Evolutionary conservation across 2,113 vertebrate genomes (phyloP).

Genomic region (Oryzias melastigma): DNA sequence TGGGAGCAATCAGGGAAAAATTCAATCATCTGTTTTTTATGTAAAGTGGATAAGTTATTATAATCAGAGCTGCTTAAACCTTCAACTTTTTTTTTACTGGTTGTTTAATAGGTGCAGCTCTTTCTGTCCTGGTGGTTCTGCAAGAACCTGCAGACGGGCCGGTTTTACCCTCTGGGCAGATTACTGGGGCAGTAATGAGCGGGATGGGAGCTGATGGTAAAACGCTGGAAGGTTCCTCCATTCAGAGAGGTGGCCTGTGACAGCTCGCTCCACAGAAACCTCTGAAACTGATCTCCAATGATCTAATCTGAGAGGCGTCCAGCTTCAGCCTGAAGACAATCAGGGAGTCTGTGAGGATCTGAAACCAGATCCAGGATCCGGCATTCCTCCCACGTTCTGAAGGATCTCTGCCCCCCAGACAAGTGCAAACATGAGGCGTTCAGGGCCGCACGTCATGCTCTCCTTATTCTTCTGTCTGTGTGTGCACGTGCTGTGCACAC

Average conservation of each 20-base stretch:
- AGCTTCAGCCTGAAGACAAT: too few species aligned
- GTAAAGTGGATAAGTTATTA: constrained; percentile 53
- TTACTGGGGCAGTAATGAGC: constrained; percentile 11
- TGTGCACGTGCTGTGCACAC: too few species aligned
- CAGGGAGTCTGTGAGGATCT: too few species aligned
- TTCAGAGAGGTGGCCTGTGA: constrained; percentile 24
- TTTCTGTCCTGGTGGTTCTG: constrained; percentile 5
- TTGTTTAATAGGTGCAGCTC: constrained; percentile 29
- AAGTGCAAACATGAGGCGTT: too few species aligned
- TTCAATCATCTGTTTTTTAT: constrained; percentile 59
- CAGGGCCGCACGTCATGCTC: too few species aligned
- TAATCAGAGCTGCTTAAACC: constrained; percentile 50
- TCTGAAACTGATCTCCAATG: neutral
- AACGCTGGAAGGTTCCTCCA: constrained; percentile 10
- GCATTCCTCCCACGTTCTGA: too few species aligned
- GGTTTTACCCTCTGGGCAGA: constrained; percentile 1
- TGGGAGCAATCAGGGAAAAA: constrained; percentile 49
- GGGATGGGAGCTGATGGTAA: constrained; percentile 12
- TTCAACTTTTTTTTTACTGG: constrained; percentile 8
- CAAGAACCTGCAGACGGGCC: constrained; percentile 8
- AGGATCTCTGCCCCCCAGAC: too few species aligned
- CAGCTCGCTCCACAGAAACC: neutral
- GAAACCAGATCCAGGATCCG: too few species aligned
- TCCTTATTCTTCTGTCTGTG: too few species aligned
- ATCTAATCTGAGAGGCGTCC: too few species aligned